A percentile compares a stretch with the other conserved stretches of the same genome.
These are phyloP conservation scores for Drosophila bunnanda DNA, from an alignment of 2,888 invertebrate species.

Conservation along the genomic window DNA sequence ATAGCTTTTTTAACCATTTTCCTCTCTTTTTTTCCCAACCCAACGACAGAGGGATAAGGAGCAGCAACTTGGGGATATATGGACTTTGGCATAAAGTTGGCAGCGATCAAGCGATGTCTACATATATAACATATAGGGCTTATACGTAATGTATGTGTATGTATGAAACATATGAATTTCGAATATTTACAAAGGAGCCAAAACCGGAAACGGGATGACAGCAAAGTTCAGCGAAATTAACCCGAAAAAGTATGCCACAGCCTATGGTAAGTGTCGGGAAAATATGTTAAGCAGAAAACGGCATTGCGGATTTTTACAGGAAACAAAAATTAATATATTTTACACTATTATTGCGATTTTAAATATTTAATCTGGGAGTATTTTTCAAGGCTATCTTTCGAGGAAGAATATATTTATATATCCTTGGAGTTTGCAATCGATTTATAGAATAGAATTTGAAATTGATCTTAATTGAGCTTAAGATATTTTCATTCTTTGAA, in stretches of 20 bases:
- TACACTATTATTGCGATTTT: not conserved
- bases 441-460: too few species aligned
- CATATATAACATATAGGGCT: conserved; percentile 7
- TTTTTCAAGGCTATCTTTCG: too few species aligned
- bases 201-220: not conserved
- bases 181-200: conserved; percentile 28
- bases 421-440: too few species aligned
- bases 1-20: conserved; percentile 43
- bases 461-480: too few species aligned
- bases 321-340: not conserved
- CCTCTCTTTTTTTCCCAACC: conserved; percentile 1
- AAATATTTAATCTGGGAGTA: not conserved
- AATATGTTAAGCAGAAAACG: not conserved
- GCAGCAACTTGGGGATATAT: conserved; percentile 28
- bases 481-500: too few species aligned
- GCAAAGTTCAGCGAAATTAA: conserved; percentile 22
- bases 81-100: conserved; percentile 48
- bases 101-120: conserved; percentile 38
- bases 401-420: too few species aligned
- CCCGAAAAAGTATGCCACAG: conserved; percentile 4
- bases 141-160: not conserved
- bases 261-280: not conserved
- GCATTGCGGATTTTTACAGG: not conserved
- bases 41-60: too few species aligned
- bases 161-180: conserved; percentile 26